These are phyloP conservation scores for Phoeniculus purpureus DNA, from an alignment of 2,797 vertebrate species.

Conservation along the genomic window DNA sequence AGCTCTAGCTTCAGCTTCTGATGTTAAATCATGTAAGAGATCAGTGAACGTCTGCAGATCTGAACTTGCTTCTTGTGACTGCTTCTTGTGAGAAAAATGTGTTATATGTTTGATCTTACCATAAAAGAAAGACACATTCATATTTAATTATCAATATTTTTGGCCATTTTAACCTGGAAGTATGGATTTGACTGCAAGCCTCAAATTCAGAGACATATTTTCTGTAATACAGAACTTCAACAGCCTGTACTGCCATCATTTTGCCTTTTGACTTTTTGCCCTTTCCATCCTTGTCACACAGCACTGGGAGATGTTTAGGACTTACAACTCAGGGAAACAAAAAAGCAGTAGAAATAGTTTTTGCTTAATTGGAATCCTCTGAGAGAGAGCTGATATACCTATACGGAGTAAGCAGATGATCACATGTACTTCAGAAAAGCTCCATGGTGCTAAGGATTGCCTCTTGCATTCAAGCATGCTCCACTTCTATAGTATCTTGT, in stretches of 20 bases:
- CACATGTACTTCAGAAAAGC: background rate
- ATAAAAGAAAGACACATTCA: background rate
- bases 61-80: background rate
- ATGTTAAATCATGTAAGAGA: background rate
- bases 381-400: background rate
- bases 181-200: background rate
- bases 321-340: background rate
- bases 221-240: background rate
- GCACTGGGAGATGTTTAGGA: background rate
- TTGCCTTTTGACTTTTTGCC: background rate
- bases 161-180: background rate
- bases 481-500: background rate
- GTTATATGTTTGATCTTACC: background rate
- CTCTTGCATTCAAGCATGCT: background rate
- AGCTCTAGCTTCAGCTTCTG: background rate
- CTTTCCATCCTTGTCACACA: background rate
- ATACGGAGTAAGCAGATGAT: background rate
- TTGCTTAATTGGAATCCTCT: background rate
- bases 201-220: background rate
- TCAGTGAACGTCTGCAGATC: background rate
- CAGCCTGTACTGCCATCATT: background rate
- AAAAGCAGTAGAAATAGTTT: background rate
- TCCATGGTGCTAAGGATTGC: background rate
- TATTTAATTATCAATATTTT: background rate
- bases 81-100: background rate